Evolutionary conservation across 2,113 vertebrate species (phyloP).

Genomic region (Anhinga rufa): DNA sequence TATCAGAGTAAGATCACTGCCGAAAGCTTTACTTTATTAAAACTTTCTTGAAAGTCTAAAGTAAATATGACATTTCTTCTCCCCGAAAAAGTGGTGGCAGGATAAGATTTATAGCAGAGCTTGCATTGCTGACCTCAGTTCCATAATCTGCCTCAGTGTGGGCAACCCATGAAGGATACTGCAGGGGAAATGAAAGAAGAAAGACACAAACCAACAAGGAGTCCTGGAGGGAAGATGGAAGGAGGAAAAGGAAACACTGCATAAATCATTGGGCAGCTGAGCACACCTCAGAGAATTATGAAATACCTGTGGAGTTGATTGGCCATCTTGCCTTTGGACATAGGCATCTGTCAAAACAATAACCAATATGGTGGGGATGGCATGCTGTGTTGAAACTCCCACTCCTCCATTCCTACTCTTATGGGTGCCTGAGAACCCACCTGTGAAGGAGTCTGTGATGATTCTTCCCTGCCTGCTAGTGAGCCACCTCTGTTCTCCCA

Average conservation of each 20-base stretch:
- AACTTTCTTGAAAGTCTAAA: not conserved
- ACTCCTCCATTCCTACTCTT: not conserved
- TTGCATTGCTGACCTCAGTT: not conserved
- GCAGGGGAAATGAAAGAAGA: accelerated
- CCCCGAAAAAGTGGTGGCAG: not conserved
- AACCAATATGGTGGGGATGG: accelerated
- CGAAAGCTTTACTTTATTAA: not conserved
- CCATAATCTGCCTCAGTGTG: not conserved
- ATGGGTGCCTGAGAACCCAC: not conserved
- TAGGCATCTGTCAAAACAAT: not conserved
- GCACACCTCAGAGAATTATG: not conserved
- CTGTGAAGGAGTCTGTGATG: not conserved
- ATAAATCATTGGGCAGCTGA: not conserved
- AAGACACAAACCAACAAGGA: not conserved
- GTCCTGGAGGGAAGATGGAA: not conserved
- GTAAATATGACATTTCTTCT: not conserved
- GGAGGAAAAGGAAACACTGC: not conserved
- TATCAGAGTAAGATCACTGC: not conserved
- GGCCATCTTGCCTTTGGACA: not conserved
- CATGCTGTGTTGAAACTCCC: not conserved
- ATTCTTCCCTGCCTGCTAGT: not conserved
- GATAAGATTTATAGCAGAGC: not conserved
- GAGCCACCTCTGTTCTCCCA: not conserved
- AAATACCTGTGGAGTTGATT: not conserved
- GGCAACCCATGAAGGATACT: not conserved